Evolutionary conservation across 2,888 invertebrate species (phyloP).

Genomic region (Andrena dorsata): DNA sequence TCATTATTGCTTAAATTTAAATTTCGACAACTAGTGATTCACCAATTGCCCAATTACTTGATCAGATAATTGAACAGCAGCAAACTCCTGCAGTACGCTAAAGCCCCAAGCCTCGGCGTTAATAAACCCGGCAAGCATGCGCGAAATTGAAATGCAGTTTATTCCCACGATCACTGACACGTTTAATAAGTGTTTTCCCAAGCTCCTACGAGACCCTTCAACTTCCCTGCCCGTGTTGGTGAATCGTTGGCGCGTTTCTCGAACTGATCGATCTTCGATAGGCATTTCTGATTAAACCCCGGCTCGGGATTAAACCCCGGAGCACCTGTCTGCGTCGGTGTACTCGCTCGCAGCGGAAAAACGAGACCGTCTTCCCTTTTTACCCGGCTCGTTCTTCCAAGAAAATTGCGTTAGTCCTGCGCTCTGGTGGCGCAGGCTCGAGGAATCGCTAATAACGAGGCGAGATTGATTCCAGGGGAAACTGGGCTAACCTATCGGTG

Average conservation of each 20-base stretch:
- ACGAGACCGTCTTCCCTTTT: slow-evolving; percentile 48
- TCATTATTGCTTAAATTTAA: too few relatives aligned
- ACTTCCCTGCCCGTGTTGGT: background rate
- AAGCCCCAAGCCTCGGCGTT: too few relatives aligned
- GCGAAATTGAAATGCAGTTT: slow-evolving; percentile 1
- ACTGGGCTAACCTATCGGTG: slow-evolving; percentile 48
- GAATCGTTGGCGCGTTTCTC: slow-evolving; percentile 21
- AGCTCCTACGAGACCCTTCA: background rate
- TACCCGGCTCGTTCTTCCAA: slow-evolving; percentile 45
- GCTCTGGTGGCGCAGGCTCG: slow-evolving; percentile 9
- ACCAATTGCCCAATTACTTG: too few relatives aligned
- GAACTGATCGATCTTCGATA: slow-evolving; percentile 47
- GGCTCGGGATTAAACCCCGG: slow-evolving; percentile 40
- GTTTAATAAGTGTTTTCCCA: too few relatives aligned
- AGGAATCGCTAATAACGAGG: slow-evolving; percentile 45
- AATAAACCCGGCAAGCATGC: too few relatives aligned
- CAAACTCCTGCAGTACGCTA: too few relatives aligned
- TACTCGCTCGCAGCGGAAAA: slow-evolving; percentile 36
- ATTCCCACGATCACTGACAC: too few relatives aligned
- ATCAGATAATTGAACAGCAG: too few relatives aligned
- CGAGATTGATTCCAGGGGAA: slow-evolving; percentile 48
- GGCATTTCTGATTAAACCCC: slow-evolving; percentile 57
- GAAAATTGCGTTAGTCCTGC: slow-evolving; percentile 55
- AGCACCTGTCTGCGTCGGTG: slow-evolving; percentile 28
- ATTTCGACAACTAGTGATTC: too few relatives aligned